Conservation (phyloP, 2,797 vertebrate species). For the Bryconaethiops microstoma region DNA sequence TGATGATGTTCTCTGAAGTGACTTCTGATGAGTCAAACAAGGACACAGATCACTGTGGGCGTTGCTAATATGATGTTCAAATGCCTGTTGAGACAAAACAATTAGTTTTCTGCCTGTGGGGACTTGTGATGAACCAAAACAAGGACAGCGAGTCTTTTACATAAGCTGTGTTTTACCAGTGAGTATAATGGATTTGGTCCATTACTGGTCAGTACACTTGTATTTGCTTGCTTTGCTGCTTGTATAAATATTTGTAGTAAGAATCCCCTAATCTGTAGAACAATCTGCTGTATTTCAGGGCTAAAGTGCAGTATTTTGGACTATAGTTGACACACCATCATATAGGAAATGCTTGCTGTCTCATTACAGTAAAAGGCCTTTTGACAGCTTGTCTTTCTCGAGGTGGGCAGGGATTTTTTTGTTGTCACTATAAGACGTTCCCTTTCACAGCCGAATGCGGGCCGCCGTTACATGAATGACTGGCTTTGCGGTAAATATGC, state of each 20-base stretch:
- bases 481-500: slow-evolving; percentile 10
- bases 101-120: neutral
- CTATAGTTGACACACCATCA: slow-evolving; percentile 26
- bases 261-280: neutral
- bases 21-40: neutral
- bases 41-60: neutral
- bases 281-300: slow-evolving; percentile 1
- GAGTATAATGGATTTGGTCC: neutral
- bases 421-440: slow-evolving; percentile 27
- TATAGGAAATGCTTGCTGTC: slow-evolving; percentile 31
- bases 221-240: neutral
- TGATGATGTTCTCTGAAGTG: neutral
- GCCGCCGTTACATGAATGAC: slow-evolving; percentile 12
- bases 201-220: neutral
- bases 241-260: neutral
- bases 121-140: neutral
- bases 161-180: neutral
- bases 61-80: neutral
- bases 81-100: neutral
- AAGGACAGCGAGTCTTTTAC: neutral
- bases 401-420: slow-evolving; percentile 10
- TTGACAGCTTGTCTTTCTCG: slow-evolving; percentile 23
- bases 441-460: slow-evolving; percentile 15
- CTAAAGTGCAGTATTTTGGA: slow-evolving; percentile 10
- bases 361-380: slow-evolving; percentile 35